phyloP scores from a whole-genome alignment of 30 jellyfish, hydroid and myxozoan species.

The Rhopilema esculentum region DNA sequence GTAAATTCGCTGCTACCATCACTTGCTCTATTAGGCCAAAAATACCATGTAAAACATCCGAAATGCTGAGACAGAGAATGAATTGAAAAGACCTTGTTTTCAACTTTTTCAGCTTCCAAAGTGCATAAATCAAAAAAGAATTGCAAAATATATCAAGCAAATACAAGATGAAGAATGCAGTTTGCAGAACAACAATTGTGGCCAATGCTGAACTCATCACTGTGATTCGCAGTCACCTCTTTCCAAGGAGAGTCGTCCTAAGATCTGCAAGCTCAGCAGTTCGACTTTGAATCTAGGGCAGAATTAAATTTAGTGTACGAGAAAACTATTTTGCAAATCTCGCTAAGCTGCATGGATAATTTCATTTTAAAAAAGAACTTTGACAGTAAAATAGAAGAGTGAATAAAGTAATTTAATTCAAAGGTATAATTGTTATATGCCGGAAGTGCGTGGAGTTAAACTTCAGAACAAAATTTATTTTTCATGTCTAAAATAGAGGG shows the following conservation, averaged over 20 bases:
- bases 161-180: background rate
- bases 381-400: no score
- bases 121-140: background rate
- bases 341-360: no score
- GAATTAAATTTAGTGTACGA: no score
- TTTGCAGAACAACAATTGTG: background rate
- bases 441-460: no score
- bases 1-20: background rate
- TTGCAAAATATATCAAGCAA: background rate
- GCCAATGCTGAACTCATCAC: background rate
- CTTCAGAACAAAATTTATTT: no score
- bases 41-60: background rate
- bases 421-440: no score
- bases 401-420: no score
- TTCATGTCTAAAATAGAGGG: no score
- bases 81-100: background rate
- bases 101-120: background rate
- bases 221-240: background rate
- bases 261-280: background rate
- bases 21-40: background rate
- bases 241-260: background rate
- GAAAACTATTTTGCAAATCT: no score
- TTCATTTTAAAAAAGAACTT: no score
- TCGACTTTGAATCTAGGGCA: no score
- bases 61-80: background rate